phyloP scores from a whole-genome alignment of 1,140 invertebrate genomes.

The Mamestra configurata region DNA sequence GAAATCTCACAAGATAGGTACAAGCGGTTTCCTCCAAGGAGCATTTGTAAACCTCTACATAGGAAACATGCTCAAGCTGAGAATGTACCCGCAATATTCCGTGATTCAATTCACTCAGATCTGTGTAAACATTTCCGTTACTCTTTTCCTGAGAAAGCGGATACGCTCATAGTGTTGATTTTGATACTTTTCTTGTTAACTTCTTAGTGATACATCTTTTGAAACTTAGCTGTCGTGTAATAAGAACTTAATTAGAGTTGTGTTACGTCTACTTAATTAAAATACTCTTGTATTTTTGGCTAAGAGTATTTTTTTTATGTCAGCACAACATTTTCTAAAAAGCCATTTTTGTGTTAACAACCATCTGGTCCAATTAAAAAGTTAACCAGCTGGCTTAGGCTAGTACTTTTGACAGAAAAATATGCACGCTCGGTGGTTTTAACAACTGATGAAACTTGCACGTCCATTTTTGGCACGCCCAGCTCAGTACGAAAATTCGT shows the following conservation, averaged over 20 bases:
- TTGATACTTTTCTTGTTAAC: not conserved
- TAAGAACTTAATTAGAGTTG: too few relatives aligned
- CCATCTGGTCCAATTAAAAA: not conserved
- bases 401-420: not conserved
- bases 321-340: too few relatives aligned
- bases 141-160: not conserved
- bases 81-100: not conserved
- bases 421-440: not conserved
- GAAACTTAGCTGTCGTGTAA: too few relatives aligned
- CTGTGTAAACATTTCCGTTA: not conserved
- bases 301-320: not conserved
- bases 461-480: not conserved
- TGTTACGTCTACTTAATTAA: not conserved
- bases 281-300: not conserved
- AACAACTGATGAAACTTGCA: constrained; percentile 7
- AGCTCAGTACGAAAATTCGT: not conserved
- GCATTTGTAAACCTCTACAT: constrained; percentile 3
- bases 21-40: not conserved
- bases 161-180: not conserved
- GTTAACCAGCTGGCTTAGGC: not conserved
- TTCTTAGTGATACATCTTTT: not conserved
- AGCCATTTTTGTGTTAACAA: not conserved
- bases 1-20: constrained; percentile 1
- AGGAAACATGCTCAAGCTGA: not conserved
- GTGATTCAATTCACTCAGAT: constrained; percentile 10